Evolutionary conservation across 2,888 invertebrate species (phyloP).

Genomic region (Spilarctia lutea): DNA sequence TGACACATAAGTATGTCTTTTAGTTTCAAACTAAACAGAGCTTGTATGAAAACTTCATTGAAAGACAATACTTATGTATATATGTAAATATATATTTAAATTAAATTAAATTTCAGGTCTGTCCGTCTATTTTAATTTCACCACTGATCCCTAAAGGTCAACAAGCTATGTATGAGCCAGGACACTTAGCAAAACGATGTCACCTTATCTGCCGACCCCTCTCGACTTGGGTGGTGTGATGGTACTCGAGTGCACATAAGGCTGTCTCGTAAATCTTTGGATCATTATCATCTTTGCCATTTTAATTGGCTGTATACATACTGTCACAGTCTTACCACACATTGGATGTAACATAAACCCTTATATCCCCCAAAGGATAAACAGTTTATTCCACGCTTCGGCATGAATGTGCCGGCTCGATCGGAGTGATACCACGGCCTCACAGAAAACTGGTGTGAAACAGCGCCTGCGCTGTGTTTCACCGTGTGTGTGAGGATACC

Average conservation of each 20-base stretch:
- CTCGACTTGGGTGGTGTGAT: conserved; percentile 60
- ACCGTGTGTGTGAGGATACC: too few relatives aligned
- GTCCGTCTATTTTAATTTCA: not conserved
- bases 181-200: conserved; percentile 51
- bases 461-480: too few relatives aligned
- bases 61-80: too few relatives aligned
- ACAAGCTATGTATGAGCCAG: conserved; percentile 27
- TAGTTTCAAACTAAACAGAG: too few relatives aligned
- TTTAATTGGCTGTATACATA: conserved; percentile 18
- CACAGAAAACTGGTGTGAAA: too few relatives aligned
- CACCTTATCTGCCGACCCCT: conserved; percentile 53
- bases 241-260: conserved; percentile 42
- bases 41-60: too few relatives aligned
- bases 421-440: too few relatives aligned
- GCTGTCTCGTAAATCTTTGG: conserved; percentile 40
- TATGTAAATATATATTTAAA: too few relatives aligned
- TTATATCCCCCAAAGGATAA: not conserved
- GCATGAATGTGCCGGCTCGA: too few relatives aligned
- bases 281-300: conserved; percentile 36
- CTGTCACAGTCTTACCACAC: not conserved
- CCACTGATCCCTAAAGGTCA: conserved; percentile 47
- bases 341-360: not conserved
- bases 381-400: too few relatives aligned
- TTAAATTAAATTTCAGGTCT: too few relatives aligned
- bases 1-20: too few relatives aligned